Base-by-base conservation (phyloP, 2,797 vertebrate species). In the Triplophysa bombifrons region DNA sequence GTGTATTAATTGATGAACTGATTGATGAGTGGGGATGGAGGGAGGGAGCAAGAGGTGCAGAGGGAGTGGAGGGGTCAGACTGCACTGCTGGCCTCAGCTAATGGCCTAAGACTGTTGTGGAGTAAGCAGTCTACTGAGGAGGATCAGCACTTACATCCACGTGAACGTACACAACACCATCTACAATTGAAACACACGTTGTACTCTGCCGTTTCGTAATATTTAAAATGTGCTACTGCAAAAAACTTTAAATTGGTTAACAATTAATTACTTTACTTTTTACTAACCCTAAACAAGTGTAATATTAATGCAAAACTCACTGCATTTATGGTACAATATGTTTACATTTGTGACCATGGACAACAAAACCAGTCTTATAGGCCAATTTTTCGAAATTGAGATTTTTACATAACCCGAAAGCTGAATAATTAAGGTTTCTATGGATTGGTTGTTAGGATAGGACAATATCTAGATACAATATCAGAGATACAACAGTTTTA, bases 1-100 rank as follows among this genome's bases (percentile, higher is more conserved):
- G 90, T 88, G 87, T 92, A 92, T 91, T 92, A 93, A 93, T 92
- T 93, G 91, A 94, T 93, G 91, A 89, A 87, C 87, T 91, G 89
- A 90, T 92, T 92, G 91, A 92, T 93, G 89, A 88, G 69, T 50
- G 41, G 76, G 58, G 19, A 61, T 69, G 53, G 71, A 69, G 30
- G 70, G 61, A 80, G 74, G 56, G 56, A 27, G 56, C 1, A 0
- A 60, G 20, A 60, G 56, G 56, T 58, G 56, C 22, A 25, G 22
- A 27, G 56, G 80, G 74, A 80, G 72, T 25, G 69, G 71, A 65
- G 41, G 72, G 51, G 81, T 87, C 58, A 60, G 56, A 60, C 55
- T 58, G 55, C 20, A 25, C 55, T 58, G 55, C 90, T 91, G 90
- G 85, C 76, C 86, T 93, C 89, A 93, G 92, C 92, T 91, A 93